Evolutionary conservation across 2,888 invertebrate species (phyloP).

Genomic region (Erebia epiphron): DNA sequence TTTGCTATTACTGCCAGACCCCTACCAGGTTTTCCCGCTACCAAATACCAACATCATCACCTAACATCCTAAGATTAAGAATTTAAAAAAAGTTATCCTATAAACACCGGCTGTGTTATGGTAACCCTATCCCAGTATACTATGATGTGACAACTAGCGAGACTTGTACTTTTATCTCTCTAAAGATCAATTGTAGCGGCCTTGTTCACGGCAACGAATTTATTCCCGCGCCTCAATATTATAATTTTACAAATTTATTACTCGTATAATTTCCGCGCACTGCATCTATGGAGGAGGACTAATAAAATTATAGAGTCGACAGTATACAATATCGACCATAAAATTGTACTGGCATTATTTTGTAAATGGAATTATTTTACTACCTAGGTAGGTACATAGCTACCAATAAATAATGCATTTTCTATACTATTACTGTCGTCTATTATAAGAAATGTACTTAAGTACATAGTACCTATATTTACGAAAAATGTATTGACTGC

Average conservation of each 20-base stretch:
- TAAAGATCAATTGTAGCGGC: constrained; percentile 45
- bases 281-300: constrained; percentile 26
- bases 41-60: too few species aligned
- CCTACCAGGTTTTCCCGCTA: too few species aligned
- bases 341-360: constrained; percentile 7
- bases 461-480: too few species aligned
- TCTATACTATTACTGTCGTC: too few species aligned
- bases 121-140: constrained; percentile 32
- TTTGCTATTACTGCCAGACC: too few species aligned
- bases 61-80: too few species aligned
- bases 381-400: background rate
- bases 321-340: constrained; percentile 4
- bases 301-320: constrained; percentile 25
- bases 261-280: constrained; percentile 35
- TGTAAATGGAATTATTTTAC: constrained; percentile 6
- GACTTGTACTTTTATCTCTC: constrained; percentile 43
- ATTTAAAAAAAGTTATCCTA: too few species aligned
- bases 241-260: constrained; percentile 41
- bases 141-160: constrained; percentile 46
- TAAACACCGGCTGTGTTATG: constrained; percentile 1
- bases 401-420: too few species aligned
- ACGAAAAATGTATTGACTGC: too few species aligned
- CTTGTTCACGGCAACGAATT: constrained; percentile 30
- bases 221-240: constrained; percentile 32
- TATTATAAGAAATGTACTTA: too few species aligned